Evolutionary conservation across 1,140 invertebrate genomes (phyloP).

Genomic region (Atta texana): DNA sequence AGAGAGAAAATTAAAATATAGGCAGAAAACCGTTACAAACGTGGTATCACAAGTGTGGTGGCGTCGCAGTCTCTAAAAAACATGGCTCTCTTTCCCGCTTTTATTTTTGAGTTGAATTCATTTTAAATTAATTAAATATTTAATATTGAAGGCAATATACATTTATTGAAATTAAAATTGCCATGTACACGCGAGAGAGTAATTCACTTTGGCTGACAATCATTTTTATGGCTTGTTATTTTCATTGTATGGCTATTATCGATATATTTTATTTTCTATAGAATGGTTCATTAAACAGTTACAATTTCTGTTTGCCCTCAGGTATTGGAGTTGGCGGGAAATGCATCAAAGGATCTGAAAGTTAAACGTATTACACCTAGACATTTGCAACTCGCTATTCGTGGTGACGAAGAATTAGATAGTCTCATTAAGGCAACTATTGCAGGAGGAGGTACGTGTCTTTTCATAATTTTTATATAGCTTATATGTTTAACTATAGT

Average conservation of each 20-base stretch:
- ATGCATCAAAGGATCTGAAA: constrained; percentile 99
- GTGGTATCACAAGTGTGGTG: constrained; percentile 27
- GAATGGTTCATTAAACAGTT: constrained; percentile 10
- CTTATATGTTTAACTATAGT: background rate
- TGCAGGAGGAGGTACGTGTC: constrained; percentile 95
- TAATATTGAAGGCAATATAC: background rate
- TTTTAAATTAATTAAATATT: constrained; percentile 2
- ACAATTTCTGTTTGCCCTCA: constrained; percentile 81
- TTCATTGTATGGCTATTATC: background rate
- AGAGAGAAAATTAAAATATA: constrained; percentile 21
- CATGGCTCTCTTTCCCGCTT: constrained; percentile 68
- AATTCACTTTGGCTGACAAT: background rate
- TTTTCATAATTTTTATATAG: background rate
- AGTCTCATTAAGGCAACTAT: constrained; percentile 99
- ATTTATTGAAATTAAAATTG: background rate
- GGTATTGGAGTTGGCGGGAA: constrained; percentile 98
- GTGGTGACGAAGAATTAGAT: constrained; percentile 99
- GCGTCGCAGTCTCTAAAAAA: constrained; percentile 33
- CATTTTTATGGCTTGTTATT: background rate
- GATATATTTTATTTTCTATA: background rate
- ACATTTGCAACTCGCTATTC: constrained; percentile 99
- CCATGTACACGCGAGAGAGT: background rate
- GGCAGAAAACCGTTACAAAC: constrained; percentile 51
- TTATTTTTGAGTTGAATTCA: constrained; percentile 22
- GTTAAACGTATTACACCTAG: constrained; percentile 99